Percentiles rank a stretch among this genome's conserved stretches.
Evolutionary conservation across 2,888 invertebrate species (phyloP).

Genomic region (Priocnemis perturbator): DNA sequence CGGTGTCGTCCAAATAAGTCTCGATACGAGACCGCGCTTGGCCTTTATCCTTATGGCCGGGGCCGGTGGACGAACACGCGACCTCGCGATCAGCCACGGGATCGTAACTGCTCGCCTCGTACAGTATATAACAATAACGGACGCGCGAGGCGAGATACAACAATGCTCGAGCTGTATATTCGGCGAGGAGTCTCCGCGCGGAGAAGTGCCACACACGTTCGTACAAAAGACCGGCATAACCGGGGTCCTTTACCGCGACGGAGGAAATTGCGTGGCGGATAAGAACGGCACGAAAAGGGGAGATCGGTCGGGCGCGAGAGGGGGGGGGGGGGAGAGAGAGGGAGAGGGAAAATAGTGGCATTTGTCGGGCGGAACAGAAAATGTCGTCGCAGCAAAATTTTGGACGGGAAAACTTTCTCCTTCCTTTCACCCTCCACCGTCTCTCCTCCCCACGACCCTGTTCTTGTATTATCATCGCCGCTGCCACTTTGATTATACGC

Average conservation of each 20-base stretch:
- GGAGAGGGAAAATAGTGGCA: constrained; percentile 40
- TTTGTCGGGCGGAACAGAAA: constrained; percentile 41
- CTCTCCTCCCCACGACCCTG: not conserved
- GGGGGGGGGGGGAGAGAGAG: constrained; percentile 5
- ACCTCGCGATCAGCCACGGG: constrained; percentile 8
- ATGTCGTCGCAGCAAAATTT: constrained; percentile 31
- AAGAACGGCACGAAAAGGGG: constrained; percentile 13
- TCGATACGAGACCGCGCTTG: constrained; percentile 22
- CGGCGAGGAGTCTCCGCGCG: constrained; percentile 1
- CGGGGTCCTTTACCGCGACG: constrained; percentile 26
- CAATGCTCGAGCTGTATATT: constrained; percentile 2
- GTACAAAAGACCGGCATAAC: constrained; percentile 38
- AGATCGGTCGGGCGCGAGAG: constrained; percentile 9
- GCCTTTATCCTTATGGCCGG: constrained; percentile 26
- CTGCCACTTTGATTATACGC: constrained; percentile 43
- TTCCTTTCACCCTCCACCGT: not conserved
- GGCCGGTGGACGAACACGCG: not conserved
- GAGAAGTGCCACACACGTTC: constrained; percentile 16
- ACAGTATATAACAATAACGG: constrained; percentile 26
- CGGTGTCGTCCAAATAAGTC: constrained; percentile 33
- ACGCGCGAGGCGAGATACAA: not conserved
- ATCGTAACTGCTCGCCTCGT: not conserved
- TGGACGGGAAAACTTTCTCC: constrained; percentile 16
- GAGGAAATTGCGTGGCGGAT: constrained; percentile 41
- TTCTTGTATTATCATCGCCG: constrained; percentile 31